Evolutionary conservation across 30 jellyfish, hydroid and myxozoan species (phyloP).

Genomic region (Cassiopea andromeda): DNA sequence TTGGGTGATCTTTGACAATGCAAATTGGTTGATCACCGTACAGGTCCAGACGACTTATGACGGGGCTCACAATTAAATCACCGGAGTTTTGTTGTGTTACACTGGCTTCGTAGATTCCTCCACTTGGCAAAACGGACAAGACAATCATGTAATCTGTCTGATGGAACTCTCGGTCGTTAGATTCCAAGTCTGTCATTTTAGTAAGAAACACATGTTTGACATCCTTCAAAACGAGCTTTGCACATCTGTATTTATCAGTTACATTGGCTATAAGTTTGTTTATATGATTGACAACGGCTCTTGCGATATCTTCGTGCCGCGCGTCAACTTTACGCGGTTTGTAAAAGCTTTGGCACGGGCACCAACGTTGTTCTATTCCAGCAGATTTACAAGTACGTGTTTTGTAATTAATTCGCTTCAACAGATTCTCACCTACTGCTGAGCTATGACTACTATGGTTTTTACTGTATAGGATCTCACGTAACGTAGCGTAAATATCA

Average conservation of each 20-base stretch:
- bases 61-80: conserved; percentile 18
- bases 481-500: conserved; percentile 68
- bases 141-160: conserved; percentile 40
- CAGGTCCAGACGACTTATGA: conserved; percentile 68
- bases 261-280: conserved; percentile 19
- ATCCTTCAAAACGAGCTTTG: conserved; percentile 20
- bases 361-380: conserved; percentile 83
- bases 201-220: background rate
- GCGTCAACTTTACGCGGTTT: background rate
- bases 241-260: background rate
- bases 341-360: conserved; percentile 67
- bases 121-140: conserved; percentile 54
- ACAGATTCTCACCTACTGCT: conserved; percentile 57
- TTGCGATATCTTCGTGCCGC: conserved; percentile 8
- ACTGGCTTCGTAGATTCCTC: conserved; percentile 66
- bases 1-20: conserved; percentile 34
- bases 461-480: conserved; percentile 31
- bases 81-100: conserved; percentile 8
- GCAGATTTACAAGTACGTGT: conserved; percentile 75
- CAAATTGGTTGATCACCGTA: conserved; percentile 73
- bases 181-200: background rate
- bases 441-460: background rate
- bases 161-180: background rate
- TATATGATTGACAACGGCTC: conserved; percentile 53
- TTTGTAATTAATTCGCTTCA: conserved; percentile 27